Evolutionary conservation across 2,888 invertebrate genomes (phyloP).

Genomic region (Trissolcus brochymenae): DNA sequence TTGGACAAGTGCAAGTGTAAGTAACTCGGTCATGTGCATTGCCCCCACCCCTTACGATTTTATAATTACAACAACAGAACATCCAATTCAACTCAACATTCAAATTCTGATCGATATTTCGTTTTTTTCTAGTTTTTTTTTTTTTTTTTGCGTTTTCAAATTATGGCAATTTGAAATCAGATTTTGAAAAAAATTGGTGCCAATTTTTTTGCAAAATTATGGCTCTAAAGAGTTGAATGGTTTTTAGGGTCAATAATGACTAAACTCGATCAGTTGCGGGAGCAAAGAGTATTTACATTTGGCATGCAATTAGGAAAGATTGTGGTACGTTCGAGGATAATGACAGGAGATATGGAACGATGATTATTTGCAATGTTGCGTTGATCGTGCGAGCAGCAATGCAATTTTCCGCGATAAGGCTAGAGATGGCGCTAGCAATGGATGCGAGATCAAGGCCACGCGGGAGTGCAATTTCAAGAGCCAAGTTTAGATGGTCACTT

Average conservation of each 20-base stretch:
- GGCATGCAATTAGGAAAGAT: neutral
- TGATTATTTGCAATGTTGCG: slow-evolving; percentile 8
- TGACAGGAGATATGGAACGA: slow-evolving; percentile 3
- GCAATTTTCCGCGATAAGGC: slow-evolving; percentile 12
- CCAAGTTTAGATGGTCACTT: slow-evolving; percentile 9
- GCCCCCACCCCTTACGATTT: neutral
- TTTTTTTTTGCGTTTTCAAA: neutral
- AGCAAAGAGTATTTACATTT: neutral
- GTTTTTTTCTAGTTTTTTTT: too few relatives aligned
- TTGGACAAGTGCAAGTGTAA: slow-evolving; percentile 73
- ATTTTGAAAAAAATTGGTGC: too few relatives aligned
- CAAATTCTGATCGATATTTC: neutral
- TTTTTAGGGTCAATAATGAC: slow-evolving; percentile 1
- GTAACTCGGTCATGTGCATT: slow-evolving; percentile 55
- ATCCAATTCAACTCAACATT: neutral
- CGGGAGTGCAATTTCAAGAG: slow-evolving; percentile 4
- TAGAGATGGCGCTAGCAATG: slow-evolving; percentile 28
- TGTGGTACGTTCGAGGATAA: neutral
- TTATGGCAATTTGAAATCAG: neutral
- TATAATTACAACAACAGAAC: neutral
- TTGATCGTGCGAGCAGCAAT: slow-evolving; percentile 30
- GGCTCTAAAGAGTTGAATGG: neutral
- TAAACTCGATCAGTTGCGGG: neutral
- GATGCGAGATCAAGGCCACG: slow-evolving; percentile 18
- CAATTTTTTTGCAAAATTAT: neutral